phyloP scores from a whole-genome alignment of 2,113 vertebrate species.

The Tragelaphus strepsiceros region DNA sequence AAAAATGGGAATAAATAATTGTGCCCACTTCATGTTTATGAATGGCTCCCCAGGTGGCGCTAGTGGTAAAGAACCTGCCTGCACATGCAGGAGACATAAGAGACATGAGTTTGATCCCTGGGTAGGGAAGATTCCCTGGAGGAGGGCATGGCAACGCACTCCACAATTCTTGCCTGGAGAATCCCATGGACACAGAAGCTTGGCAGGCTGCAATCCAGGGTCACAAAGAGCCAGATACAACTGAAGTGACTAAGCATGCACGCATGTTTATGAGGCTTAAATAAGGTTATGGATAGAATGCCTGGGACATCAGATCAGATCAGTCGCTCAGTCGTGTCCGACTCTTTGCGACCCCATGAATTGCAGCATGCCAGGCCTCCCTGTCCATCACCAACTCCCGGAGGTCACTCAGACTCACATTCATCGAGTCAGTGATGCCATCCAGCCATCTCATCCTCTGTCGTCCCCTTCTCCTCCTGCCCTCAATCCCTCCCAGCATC shows the following conservation, averaged over 20 bases:
- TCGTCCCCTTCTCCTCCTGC: too few relatives aligned
- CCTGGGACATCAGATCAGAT: too few relatives aligned
- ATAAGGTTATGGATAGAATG: too few relatives aligned
- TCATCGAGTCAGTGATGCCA: too few relatives aligned
- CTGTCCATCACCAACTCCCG: too few relatives aligned
- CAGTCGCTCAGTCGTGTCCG: too few relatives aligned
- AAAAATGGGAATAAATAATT: neutral
- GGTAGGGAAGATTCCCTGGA: neutral
- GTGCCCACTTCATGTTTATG: neutral
- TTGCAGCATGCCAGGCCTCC: too few relatives aligned
- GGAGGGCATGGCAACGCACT: neutral
- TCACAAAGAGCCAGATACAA: neutral
- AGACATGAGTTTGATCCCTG: accelerated
- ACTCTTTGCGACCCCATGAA: too few relatives aligned
- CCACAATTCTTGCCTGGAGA: neutral
- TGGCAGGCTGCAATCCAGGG: neutral
- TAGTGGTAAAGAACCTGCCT: neutral
- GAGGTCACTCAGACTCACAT: too few relatives aligned
- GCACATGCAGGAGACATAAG: neutral
- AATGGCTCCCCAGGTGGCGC: neutral
- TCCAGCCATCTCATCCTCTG: too few relatives aligned
- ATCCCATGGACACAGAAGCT: neutral
- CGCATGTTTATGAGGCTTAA: accelerated
- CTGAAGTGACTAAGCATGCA: neutral
- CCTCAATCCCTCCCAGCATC: too few relatives aligned